Conservation (phyloP, 2,797 vertebrate species). For the Dromococcyx pavoninus region DNA sequence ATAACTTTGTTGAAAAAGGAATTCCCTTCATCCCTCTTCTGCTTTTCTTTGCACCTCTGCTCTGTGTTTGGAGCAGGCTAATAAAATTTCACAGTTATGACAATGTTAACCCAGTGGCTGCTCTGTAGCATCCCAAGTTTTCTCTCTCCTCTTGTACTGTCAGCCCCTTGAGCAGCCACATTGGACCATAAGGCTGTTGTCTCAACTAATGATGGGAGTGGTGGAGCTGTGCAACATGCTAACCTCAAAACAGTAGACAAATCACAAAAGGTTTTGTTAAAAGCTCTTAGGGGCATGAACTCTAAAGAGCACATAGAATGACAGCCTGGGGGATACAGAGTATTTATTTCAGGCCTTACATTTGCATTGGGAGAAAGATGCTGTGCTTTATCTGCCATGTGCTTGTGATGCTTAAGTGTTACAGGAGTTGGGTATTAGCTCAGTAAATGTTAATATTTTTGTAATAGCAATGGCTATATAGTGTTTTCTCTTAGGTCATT, state of each 20-base stretch:
- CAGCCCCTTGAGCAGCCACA: background rate
- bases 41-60: background rate
- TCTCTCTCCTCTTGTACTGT: background rate
- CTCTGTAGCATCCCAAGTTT: accelerated
- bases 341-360: background rate
- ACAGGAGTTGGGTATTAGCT: background rate
- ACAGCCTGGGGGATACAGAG: background rate
- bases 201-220: background rate
- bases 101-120: background rate
- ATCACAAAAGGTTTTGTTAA: background rate
- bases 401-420: background rate
- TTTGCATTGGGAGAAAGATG: background rate
- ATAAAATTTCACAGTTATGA: background rate
- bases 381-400: background rate
- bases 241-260: background rate
- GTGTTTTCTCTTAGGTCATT: background rate
- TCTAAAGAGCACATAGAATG: background rate
- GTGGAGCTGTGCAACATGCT: background rate
- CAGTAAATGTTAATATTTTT: background rate
- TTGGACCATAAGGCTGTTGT: background rate
- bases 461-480: background rate
- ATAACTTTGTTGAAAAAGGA: background rate
- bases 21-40: background rate
- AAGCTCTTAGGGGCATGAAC: background rate
- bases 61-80: background rate